A percentile compares a stretch with the other conserved stretches of the same genome.
Conservation (phyloP, 2,797 vertebrate species). For the Echiichthys vipera region DNA sequence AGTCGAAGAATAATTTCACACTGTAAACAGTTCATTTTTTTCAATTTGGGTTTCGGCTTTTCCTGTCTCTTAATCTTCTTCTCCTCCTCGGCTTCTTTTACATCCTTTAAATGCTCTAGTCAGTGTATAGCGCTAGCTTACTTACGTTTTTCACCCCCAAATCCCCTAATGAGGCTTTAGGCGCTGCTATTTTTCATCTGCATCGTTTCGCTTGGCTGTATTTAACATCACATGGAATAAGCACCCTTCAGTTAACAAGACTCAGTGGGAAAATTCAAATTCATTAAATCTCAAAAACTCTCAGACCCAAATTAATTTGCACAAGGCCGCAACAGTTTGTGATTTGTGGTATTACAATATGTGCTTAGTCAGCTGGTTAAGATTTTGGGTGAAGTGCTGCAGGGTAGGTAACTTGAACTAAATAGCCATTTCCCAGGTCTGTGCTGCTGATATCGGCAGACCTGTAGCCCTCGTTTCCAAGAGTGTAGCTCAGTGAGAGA, state of each 20-base stretch:
- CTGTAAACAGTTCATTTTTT: neutral
- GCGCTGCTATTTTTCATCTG: slow-evolving; percentile 55
- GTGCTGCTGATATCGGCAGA: slow-evolving; percentile 54
- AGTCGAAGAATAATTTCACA: neutral
- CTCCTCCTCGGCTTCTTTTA: neutral
- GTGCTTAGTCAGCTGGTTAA: slow-evolving; percentile 19
- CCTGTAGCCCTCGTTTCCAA: slow-evolving; percentile 58
- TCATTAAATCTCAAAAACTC: slow-evolving; percentile 60
- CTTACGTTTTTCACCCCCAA: slow-evolving; percentile 49
- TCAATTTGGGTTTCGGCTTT: neutral
- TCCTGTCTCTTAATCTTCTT: slow-evolving; percentile 5
- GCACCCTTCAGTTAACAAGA: slow-evolving; percentile 64
- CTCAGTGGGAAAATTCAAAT: slow-evolving; percentile 49
- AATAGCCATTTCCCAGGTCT: slow-evolving; percentile 44
- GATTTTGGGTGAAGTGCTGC: slow-evolving; percentile 24
- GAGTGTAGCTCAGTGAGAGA: slow-evolving; percentile 59
- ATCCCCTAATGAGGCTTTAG: slow-evolving; percentile 59
- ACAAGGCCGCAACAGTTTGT: slow-evolving; percentile 35
- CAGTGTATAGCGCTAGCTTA: slow-evolving; percentile 16
- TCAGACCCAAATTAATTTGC: slow-evolving; percentile 60
- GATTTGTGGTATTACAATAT: slow-evolving; percentile 29
- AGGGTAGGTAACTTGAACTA: slow-evolving; percentile 32
- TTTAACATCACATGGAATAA: slow-evolving; percentile 58
- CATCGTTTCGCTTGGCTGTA: slow-evolving; percentile 50
- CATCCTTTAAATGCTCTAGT: slow-evolving; percentile 3